Base-by-base conservation (phyloP, 2,888 invertebrate genomes). In the Drosophila suboccidentalis region DNA sequence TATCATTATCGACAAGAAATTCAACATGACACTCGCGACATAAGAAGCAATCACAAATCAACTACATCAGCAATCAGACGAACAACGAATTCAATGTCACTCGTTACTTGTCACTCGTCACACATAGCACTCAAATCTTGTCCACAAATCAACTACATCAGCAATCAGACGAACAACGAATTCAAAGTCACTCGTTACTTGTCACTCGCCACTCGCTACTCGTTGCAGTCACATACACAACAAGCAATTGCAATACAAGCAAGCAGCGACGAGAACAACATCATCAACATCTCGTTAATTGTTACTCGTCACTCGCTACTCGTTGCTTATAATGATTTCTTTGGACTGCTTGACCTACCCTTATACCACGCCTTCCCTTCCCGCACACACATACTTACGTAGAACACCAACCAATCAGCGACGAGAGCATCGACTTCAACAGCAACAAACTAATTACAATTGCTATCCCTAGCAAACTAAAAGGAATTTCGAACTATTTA, bases 401-500 rank as follows among this genome's bases (percentile, higher is more conserved):
- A 15, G 1, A 49, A 36, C 46, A 15, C 6, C 19, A 59, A 32
- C 19, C 59, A 49, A 59, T 19, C 39, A 39, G 38, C 17, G 19
- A 58, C 57, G 46, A 44, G 43, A 44, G 34, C 55, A 59, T 29
- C 41, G 41, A 60, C 32, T 43, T 8, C 41, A 58, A 22, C 55
- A 43, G 36, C 39, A 39, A 10, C 26, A 54, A 60, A 47, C 41
- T 34, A 44, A 44, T 34, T 36, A 58, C 22, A 60, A 66, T 15
- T n/a, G 39, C 44, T 59, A 61, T n/a, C 13, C 15, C 15, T 11
- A 44, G 59, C 60, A 34, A 74, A 54, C 67, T 32, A 32, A 60
- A 69, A 57, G 15, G 64, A 69, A 63, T 75, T 72, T 84, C 77
- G 63, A 77, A 71, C 77, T 71, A 77, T 76, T 80, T 80, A 71